Conservation (phyloP, 1,140 invertebrate species). For the Heliothis subflexa region DNA sequence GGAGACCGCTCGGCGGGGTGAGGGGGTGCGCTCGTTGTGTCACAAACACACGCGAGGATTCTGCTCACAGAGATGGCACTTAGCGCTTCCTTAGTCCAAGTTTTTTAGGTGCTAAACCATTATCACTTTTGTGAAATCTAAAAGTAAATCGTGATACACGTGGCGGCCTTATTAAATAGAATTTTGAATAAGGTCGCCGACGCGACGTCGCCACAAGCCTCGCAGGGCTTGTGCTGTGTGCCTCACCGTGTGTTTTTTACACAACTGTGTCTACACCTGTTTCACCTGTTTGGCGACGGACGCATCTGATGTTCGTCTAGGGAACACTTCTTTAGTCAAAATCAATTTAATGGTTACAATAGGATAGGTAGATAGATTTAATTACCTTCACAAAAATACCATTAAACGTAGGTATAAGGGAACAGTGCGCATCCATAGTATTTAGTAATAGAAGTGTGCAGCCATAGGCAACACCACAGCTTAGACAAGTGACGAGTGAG, state of each 20-base stretch:
- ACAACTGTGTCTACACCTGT: not conserved
- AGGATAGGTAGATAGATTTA: not conserved
- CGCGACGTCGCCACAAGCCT: not conserved
- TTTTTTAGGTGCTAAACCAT: too few relatives aligned
- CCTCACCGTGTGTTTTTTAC: not conserved
- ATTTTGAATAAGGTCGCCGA: too few relatives aligned
- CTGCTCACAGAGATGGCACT: not conserved
- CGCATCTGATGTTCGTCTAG: not conserved
- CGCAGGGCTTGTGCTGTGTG: not conserved
- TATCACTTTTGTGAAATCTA: too few relatives aligned
- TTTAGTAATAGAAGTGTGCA: conserved; percentile 65
- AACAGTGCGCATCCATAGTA: conserved; percentile 31
- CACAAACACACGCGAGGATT: not conserved
- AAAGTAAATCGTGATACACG: too few relatives aligned
- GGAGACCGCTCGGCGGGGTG: too few relatives aligned
- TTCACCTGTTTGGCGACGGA: not conserved
- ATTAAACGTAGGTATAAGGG: conserved; percentile 3
- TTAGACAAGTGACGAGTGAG: conserved; percentile 18
- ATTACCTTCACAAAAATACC: not conserved
- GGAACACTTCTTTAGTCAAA: not conserved
- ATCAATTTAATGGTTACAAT: not conserved
- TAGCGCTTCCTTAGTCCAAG: too few relatives aligned
- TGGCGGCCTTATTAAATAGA: too few relatives aligned
- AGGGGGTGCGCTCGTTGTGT: not conserved
- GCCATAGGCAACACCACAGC: conserved; percentile 11